Base-by-base conservation (phyloP, 1,140 invertebrate genomes). In the Epicauta chinensis region DNA sequence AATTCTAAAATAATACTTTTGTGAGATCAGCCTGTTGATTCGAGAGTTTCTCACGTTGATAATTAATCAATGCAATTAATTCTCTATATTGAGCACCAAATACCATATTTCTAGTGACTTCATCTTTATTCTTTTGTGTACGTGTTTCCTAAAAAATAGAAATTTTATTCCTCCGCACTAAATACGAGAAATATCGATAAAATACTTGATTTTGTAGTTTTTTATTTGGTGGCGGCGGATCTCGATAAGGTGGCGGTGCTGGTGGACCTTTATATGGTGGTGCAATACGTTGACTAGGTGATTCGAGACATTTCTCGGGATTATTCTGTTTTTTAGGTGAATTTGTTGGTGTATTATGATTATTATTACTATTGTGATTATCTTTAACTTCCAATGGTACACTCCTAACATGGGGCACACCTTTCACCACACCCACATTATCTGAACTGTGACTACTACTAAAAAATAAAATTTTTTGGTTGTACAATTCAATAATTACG, bases 11-110 rank as follows among this genome's bases (percentile, higher is more conserved):
- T 13, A 3, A 41, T 73, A 89, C 87, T 74, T 93, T 91, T 49
- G 87, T 88, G 56, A 95, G 75, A 79, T 94, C 89, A 60, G 87
- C 82, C 75, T 94, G 90, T 66, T 94, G 91, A 55, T 82, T 79
- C 45, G 84, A 86, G 41, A 96, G 77, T 68, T 91, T 91, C 65
- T 94, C 91, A 47, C 89, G 77, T 73, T 96, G 93, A 70, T 86
- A 87, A 72, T 92, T 92, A 30, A 95, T 87, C 58, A 94, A 74
- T 56, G 86, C 83, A 23, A 94, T 77, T 47, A 95, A 77, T 71
- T 93, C 89, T 56, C 78, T 75, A 62, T 86, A 86, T 64, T 86
- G 83, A 45, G 76, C 70, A 60, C 73, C 71, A 66, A 75, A 77
- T 48, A 78, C 69, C 40, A 75, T 66, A 37, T 65, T 55, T 37